Conservation (phyloP, 2,113 vertebrate species). For the Mola mola region DNA sequence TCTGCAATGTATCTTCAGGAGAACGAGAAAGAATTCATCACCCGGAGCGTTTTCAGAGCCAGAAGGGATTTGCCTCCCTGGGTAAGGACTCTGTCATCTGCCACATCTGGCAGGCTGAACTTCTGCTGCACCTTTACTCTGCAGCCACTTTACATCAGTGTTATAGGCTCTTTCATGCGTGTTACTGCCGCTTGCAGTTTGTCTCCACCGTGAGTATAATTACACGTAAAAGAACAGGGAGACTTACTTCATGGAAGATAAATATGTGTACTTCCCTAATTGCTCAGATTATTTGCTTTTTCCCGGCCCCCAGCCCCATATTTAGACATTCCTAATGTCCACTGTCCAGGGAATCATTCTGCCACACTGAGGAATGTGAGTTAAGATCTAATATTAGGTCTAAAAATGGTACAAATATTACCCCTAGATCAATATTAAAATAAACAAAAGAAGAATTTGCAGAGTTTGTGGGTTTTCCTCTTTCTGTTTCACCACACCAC, state of each 20-base stretch:
- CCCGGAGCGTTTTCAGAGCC: slow-evolving; percentile 71
- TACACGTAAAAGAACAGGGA: not conserved
- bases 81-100: slow-evolving; percentile 77
- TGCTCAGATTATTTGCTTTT: slow-evolving; percentile 3
- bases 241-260: not conserved
- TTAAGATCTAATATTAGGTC: slow-evolving; percentile 17
- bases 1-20: slow-evolving; percentile 84
- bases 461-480: not conserved
- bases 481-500: slow-evolving; percentile 12
- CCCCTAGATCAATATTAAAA: not conserved
- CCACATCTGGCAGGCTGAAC: slow-evolving; percentile 12
- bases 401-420: not conserved
- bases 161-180: not conserved
- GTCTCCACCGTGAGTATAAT: not conserved
- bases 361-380: slow-evolving; percentile 22
- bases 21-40: slow-evolving; percentile 82
- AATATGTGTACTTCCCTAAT: not conserved
- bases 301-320: slow-evolving; percentile 40
- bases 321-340: slow-evolving; percentile 63
- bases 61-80: slow-evolving; percentile 86
- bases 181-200: not conserved
- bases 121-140: not conserved
- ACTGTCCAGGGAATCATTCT: slow-evolving; percentile 18
- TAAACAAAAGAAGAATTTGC: not conserved
- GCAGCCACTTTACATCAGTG: not conserved